Evolutionary conservation across 2,113 vertebrate genomes (phyloP), one percentile per base, ranked within the genome.

Genomic region (Prunella himalayana): DNA sequence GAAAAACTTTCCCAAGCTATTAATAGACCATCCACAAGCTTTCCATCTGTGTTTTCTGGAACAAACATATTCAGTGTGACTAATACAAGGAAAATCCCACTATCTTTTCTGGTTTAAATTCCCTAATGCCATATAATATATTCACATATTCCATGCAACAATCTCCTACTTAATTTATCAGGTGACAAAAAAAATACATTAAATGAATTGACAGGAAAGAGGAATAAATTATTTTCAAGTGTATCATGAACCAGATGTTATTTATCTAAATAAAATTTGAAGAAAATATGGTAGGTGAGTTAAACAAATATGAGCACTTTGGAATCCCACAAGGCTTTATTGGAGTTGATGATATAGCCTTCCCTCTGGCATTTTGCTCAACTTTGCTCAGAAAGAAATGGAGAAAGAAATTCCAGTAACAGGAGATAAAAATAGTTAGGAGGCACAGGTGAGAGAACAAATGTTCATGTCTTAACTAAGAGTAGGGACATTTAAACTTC

Each of bases 21-120:
- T 97, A 93, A 87, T 41, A 95, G 86, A 78, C 72, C 45, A 88
- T 89, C 72, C 45, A 88, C 88, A 96, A 88, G 76, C 30, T 95
- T 96, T 96, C 95, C 95, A 96, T 96, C 96, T 97, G 93, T 82
- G 94, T 94, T 90, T 94, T 93, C 94, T 96, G 96, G 95, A 97
- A 96, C 78, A 95, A 93, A 92, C 65, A 88, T 45, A 75, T 33
- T 92, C 60, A 86, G 22, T 35, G n/a, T 97, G 96, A 97, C 88
- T 96, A 97, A 97, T 78, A 95, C 68, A 92, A 95, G 97, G 95
- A 97, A 97, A 96, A 97, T 95, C 92, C 80, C 64, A 93, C 49
- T 94, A 83, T 95, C 87, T 79, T 72, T 91, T 93, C 59, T 92
- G 73, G 42, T 80, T 94, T 51, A 75, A 95, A 95, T 91, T 88